A percentile compares a stretch with the other conserved stretches of the same genome.
phyloP scores from a whole-genome alignment of 1,140 invertebrate species.

The Orchestia grillus region DNA sequence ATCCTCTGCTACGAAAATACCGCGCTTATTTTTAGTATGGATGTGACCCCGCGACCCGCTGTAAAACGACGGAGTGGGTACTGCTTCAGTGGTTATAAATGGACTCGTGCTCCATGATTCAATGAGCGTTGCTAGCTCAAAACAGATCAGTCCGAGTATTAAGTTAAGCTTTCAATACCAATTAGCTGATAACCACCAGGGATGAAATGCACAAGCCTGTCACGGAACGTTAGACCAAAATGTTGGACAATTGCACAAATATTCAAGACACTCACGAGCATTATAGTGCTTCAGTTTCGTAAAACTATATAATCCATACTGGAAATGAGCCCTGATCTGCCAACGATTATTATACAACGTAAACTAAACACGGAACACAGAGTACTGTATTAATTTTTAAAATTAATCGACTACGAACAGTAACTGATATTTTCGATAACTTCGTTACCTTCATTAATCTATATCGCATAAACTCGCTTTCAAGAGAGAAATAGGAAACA shows the following conservation, averaged over 20 bases:
- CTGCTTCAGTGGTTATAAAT: background rate
- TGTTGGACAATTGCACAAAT: background rate
- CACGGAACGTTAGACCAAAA: background rate
- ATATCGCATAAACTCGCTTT: no score
- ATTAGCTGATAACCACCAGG: background rate
- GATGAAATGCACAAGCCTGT: background rate
- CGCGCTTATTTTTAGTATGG: no score
- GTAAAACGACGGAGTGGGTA: background rate
- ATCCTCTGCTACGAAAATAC: no score
- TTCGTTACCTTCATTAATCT: no score
- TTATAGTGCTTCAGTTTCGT: background rate
- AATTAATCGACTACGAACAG: no score
- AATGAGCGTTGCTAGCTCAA: background rate
- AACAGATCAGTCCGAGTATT: background rate
- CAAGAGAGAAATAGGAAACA: background rate
- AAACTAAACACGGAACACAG: background rate
- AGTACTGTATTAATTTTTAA: no score
- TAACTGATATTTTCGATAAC: no score
- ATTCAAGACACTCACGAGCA: no score
- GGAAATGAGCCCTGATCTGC: background rate
- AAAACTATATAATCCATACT: background rate
- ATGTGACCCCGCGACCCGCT: background rate
- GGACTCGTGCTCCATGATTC: background rate
- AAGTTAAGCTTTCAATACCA: background rate
- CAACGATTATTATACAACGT: background rate